Base-by-base conservation (phyloP, 1,140 invertebrate genomes). In the Papilio glaucus region DNA sequence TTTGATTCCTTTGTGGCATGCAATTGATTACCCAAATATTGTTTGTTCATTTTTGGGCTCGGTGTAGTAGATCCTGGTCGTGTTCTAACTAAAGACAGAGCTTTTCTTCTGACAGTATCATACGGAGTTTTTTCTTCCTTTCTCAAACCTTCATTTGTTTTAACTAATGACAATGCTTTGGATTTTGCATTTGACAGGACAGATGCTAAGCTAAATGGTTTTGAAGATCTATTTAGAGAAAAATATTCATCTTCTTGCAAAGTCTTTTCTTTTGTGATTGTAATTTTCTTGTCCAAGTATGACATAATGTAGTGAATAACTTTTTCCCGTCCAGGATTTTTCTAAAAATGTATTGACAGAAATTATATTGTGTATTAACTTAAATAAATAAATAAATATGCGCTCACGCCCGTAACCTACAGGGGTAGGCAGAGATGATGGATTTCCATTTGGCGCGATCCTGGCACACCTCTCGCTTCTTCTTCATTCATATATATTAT, bases 151-250 rank as follows among this genome's bases (percentile, higher is more conserved):
- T 94, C 87, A 83, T 90, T 84, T 72, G 84, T 68, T 83, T 91
- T 94, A 9, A 94, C 87, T 29, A 94, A 88, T 72, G 93, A 94
- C 62, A 94, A 80, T 21, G 94, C 91, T 77, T 94, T 94, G 42
- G 88, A 93, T 83, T 95, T 95, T 0, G 94, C 92, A 69, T 93
- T 94, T 4, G 87, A 93, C 39, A 94, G 81, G 6, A 91, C 74
- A 77, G 89, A 78, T 77, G 91, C 85, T 60, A 90, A 82, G 84
- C 83, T 94, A 42, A 88, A 86, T 18, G 80, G 41, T 75, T 86
- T 92, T 6, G 77, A 72, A 15, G 76, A 33, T 77, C 85, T 90
- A 38, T 72, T 85, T 18, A 87, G 79, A 41, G 84, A 83, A 18
- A 76, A 67, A 67, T 87, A 77, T 42, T 85, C 76, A 62, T 76